These are phyloP conservation scores for Drosophila nigricruria DNA, from an alignment of 2,888 invertebrate species.

Conservation along the genomic window DNA sequence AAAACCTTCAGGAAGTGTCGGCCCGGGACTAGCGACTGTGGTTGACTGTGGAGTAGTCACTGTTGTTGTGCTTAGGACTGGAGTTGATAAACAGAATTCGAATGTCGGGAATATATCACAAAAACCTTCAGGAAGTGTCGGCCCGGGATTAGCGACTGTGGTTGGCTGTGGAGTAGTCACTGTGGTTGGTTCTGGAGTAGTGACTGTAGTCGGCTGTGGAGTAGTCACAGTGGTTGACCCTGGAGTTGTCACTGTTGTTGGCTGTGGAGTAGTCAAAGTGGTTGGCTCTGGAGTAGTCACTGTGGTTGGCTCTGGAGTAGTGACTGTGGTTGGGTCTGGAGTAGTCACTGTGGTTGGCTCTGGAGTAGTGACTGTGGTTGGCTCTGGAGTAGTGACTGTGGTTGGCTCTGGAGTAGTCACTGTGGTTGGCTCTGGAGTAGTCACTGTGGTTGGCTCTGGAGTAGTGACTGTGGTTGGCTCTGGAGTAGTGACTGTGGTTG, in stretches of 20 bases:
- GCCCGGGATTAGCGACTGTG: background rate
- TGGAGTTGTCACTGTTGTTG: background rate
- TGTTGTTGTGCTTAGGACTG: background rate
- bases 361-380: background rate
- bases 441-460: too few species aligned
- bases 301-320: too few species aligned
- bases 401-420: background rate
- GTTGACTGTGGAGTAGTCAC: background rate
- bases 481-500: too few species aligned
- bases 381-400: background rate
- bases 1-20: background rate
- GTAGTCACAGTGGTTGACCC: background rate
- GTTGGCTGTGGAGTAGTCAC: background rate
- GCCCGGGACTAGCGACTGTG: background rate
- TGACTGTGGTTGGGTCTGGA: too few species aligned
- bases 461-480: too few species aligned
- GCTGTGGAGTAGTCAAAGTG: background rate
- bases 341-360: background rate
- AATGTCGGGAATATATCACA: too few species aligned
- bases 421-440: too few species aligned
- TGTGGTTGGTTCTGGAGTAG: background rate
- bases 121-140: background rate
- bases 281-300: background rate
- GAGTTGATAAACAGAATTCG: too few species aligned
- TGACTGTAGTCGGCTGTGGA: too few species aligned